A percentile compares a stretch with the other conserved stretches of the same genome.
Evolutionary conservation across 1,140 invertebrate genomes (phyloP).

Genomic region (Heliconius congener): DNA sequence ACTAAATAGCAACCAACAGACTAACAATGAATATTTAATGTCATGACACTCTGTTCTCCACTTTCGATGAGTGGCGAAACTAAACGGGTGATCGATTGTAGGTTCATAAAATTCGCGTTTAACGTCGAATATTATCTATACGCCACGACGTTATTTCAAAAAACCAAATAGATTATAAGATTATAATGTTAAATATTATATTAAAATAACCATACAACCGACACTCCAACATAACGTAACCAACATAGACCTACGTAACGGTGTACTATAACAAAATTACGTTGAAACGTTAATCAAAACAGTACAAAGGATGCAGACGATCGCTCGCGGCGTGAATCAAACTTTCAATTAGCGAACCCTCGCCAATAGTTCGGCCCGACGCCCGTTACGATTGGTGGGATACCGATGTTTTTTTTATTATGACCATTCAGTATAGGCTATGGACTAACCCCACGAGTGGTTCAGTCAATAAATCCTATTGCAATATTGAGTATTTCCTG

Average conservation of each 20-base stretch:
- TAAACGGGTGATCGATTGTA: no score
- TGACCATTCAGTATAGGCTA: constrained; percentile 4
- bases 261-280: not conserved
- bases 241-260: not conserved
- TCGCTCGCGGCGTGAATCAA: constrained; percentile 26
- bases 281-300: constrained; percentile 20
- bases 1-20: no score
- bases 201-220: not conserved
- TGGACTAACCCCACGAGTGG: constrained; percentile 2
- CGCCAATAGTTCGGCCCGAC: constrained; percentile 23
- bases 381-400: constrained; percentile 20
- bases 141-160: no score
- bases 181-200: no score
- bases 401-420: constrained; percentile 14
- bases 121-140: no score
- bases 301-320: constrained; percentile 25
- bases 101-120: no score
- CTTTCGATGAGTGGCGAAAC: no score
- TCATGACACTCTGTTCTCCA: no score
- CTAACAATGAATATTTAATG: no score
- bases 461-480: not conserved
- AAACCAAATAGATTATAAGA: no score
- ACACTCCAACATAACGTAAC: not conserved
- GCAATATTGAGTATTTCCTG: not conserved
- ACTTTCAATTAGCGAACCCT: constrained; percentile 30